Percentiles rank a stretch among this genome's conserved stretches.
phyloP scores from a whole-genome alignment of 2,797 vertebrate genomes.

The Schizopygopsis malacanthus region DNA sequence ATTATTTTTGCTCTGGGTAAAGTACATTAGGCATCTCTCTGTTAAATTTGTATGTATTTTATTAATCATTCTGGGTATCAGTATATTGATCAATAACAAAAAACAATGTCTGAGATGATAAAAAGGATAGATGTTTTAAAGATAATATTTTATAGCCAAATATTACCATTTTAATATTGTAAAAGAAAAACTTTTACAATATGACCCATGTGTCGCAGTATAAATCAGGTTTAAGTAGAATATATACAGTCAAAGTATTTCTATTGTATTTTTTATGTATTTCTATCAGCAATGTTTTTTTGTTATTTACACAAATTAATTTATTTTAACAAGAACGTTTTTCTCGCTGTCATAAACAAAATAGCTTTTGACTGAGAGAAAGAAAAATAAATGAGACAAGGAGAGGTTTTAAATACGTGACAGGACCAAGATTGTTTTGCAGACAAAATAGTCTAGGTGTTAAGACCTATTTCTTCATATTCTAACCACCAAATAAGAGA shows the following conservation, averaged over 20 bases:
- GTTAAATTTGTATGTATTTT: neutral
- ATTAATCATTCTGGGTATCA: neutral
- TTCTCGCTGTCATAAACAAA: neutral
- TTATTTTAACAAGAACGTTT: neutral
- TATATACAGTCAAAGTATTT: neutral
- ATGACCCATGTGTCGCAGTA: neutral
- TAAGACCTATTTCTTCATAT: constrained; percentile 11
- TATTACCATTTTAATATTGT: neutral
- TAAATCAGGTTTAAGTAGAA: neutral
- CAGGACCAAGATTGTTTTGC: neutral
- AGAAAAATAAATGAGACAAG: constrained; percentile 37
- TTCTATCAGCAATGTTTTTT: neutral
- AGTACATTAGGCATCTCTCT: neutral
- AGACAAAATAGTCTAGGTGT: neutral
- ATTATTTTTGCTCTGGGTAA: neutral
- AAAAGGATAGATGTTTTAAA: neutral
- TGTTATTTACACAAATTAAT: neutral
- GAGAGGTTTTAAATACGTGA: constrained; percentile 11
- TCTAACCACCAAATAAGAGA: constrained; percentile 25
- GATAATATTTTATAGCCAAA: neutral
- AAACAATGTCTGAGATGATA: neutral
- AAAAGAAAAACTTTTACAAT: neutral
- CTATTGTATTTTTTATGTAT: neutral
- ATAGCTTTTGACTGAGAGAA: neutral
- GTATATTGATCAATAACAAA: neutral